phyloP scores from a whole-genome alignment of 2,888 invertebrate genomes.

The Lasioglossum morio region DNA sequence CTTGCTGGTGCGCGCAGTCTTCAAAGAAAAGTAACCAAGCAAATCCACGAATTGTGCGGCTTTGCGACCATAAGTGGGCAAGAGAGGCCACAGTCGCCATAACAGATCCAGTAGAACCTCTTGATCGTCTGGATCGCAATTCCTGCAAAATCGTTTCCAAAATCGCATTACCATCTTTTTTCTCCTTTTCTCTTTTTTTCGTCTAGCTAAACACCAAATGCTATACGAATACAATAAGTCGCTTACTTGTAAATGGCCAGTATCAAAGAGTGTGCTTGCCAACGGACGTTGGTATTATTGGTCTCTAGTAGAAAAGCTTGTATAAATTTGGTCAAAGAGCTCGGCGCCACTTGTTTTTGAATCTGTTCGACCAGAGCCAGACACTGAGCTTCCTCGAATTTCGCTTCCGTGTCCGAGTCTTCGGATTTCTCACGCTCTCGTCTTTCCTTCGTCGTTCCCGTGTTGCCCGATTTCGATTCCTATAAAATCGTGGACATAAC shows the following conservation, averaged over 20 bases:
- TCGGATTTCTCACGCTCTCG: conserved; percentile 89
- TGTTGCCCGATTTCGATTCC: not conserved
- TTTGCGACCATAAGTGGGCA: conserved; percentile 96
- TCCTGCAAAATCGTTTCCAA: conserved; percentile 84
- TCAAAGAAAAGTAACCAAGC: conserved; percentile 96
- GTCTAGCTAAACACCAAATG: not conserved
- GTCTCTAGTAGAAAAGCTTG: conserved; percentile 97
- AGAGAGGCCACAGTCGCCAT: conserved; percentile 96
- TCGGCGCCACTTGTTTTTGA: conserved; percentile 87
- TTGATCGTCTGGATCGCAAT: conserved; percentile 92
- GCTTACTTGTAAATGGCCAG: conserved; percentile 92
- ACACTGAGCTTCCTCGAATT: conserved; percentile 89
- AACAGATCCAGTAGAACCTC: conserved; percentile 92
- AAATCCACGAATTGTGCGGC: conserved; percentile 99
- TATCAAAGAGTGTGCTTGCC: conserved; percentile 97
- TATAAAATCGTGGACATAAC: not conserved
- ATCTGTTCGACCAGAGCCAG: conserved; percentile 89
- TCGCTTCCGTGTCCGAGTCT: conserved; percentile 88
- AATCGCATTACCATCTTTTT: not conserved
- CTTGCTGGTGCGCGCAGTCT: conserved; percentile 90
- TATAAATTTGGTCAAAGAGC: conserved; percentile 88
- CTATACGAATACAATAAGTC: not conserved
- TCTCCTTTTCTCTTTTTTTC: not conserved
- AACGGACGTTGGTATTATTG: conserved; percentile 95
- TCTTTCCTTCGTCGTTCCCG: conserved; percentile 84